Evolutionary conservation across 1,140 invertebrate species (phyloP).

Genomic region (Drosophila trapezifrons): DNA sequence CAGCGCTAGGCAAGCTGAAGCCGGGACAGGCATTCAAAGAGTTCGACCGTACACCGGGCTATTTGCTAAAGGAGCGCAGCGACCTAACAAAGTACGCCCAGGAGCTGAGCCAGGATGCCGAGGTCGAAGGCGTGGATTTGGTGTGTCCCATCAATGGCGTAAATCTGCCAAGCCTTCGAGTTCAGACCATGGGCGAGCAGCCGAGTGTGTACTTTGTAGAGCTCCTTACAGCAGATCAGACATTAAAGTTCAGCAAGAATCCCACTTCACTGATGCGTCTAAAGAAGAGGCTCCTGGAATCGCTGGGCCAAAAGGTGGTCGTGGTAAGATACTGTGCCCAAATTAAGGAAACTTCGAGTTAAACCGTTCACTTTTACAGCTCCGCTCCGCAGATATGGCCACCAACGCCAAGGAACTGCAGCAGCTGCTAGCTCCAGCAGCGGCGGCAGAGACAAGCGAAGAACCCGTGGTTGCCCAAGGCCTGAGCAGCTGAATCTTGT

Average conservation of each 20-base stretch:
- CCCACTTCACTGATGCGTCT: conserved; percentile 61
- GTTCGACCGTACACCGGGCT: conserved; percentile 54
- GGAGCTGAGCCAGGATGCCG: conserved; percentile 40
- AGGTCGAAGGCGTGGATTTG: conserved; percentile 61
- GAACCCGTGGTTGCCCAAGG: conserved; percentile 30
- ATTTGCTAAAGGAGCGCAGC: conserved; percentile 56
- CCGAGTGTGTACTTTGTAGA: conserved; percentile 61
- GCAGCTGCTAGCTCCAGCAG: conserved; percentile 32
- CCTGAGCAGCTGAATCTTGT: conserved; percentile 52
- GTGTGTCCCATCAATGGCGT: conserved; percentile 72
- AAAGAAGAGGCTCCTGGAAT: conserved; percentile 63
- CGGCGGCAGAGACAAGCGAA: background rate
- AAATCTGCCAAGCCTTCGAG: conserved; percentile 71
- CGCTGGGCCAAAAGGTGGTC: conserved; percentile 65
- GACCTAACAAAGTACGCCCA: conserved; percentile 50
- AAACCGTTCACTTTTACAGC: conserved; percentile 3
- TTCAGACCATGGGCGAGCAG: conserved; percentile 46
- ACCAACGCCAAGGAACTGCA: conserved; percentile 51
- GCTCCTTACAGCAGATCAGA: conserved; percentile 56
- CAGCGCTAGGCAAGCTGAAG: conserved; percentile 27
- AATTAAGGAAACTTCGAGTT: background rate
- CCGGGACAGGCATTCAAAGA: conserved; percentile 54
- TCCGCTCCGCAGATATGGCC: conserved; percentile 57
- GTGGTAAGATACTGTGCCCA: conserved; percentile 38
- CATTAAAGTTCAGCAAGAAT: conserved; percentile 57